Evolutionary conservation across 1,140 invertebrate species (phyloP).

Genomic region (Heliothis subflexa): DNA sequence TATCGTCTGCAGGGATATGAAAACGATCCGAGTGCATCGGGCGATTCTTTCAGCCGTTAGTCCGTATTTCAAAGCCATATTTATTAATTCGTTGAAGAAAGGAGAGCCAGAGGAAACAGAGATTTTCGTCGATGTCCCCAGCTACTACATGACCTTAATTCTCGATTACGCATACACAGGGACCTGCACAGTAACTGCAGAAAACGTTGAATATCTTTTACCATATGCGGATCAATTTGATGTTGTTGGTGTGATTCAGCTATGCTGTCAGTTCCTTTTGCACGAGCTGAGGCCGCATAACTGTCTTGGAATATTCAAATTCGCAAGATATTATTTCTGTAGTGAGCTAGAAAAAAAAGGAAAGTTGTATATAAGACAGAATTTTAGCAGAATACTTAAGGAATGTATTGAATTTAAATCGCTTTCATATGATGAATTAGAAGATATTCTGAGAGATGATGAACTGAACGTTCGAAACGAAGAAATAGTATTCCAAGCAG

Average conservation of each 20-base stretch:
- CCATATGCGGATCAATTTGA: conserved; percentile 89
- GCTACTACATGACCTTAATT: conserved; percentile 85
- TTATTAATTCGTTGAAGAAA: conserved; percentile 88
- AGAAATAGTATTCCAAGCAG: conserved; percentile 89
- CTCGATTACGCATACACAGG: conserved; percentile 90
- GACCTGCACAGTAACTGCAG: conserved; percentile 86
- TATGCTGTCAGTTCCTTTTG: conserved; percentile 88
- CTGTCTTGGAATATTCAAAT: conserved; percentile 90
- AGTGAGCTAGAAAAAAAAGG: conserved; percentile 86
- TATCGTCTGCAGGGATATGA: conserved; percentile 87
- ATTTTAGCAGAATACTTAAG: conserved; percentile 85
- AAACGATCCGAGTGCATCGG: conserved; percentile 88
- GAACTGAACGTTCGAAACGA: conserved; percentile 89
- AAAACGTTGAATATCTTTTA: conserved; percentile 88
- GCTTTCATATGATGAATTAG: conserved; percentile 86
- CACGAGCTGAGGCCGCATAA: conserved; percentile 87
- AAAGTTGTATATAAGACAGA: conserved; percentile 85
- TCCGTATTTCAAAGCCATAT: conserved; percentile 90
- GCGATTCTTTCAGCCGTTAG: conserved; percentile 89
- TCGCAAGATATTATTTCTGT: conserved; percentile 90
- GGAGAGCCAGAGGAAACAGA: conserved; percentile 84
- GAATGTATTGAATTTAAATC: conserved; percentile 86
- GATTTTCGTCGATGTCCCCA: conserved; percentile 84
- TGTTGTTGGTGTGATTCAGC: conserved; percentile 87
- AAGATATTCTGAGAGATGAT: conserved; percentile 87